Conservation (phyloP, 2,797 vertebrate species). For the Alectoris magna region DNA sequence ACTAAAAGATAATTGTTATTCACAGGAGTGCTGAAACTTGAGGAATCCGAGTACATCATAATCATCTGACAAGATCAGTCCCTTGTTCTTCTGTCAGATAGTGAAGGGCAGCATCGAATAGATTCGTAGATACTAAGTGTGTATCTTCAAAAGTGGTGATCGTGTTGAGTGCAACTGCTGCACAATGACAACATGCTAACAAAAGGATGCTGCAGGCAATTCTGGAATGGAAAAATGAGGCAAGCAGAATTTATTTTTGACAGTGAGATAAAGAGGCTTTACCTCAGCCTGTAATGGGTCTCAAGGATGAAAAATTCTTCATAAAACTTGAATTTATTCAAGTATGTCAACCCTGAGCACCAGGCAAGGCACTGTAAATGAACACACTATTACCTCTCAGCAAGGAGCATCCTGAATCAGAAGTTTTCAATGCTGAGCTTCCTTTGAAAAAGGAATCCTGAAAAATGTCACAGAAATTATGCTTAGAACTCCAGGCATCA, state of each 20-base stretch:
- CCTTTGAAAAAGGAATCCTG: neutral
- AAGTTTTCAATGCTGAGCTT: neutral
- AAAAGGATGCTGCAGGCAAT: neutral
- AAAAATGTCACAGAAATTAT: neutral
- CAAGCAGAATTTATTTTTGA: neutral
- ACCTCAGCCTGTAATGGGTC: neutral
- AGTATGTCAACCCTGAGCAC: neutral
- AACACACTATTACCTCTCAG: neutral
- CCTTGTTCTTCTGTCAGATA: neutral
- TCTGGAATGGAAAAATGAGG: neutral
- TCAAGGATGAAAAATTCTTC: neutral
- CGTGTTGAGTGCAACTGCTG: neutral
- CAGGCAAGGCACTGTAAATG: neutral
- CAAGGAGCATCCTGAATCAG: neutral
- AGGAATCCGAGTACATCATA: neutral
- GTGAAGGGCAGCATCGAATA: constrained; percentile 22
- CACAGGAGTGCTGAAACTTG: neutral
- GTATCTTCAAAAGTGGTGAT: neutral
- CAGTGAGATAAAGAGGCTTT: neutral
- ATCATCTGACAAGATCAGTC: neutral
- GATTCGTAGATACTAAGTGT: neutral
- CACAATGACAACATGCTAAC: accelerated
- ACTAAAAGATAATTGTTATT: neutral
- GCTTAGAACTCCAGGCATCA: accelerated
- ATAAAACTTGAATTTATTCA: neutral